Evolutionary conservation across 2,888 invertebrate species (phyloP), one percentile per base, ranked within the genome.

Genomic region (Enchytraeus crypticus): DNA sequence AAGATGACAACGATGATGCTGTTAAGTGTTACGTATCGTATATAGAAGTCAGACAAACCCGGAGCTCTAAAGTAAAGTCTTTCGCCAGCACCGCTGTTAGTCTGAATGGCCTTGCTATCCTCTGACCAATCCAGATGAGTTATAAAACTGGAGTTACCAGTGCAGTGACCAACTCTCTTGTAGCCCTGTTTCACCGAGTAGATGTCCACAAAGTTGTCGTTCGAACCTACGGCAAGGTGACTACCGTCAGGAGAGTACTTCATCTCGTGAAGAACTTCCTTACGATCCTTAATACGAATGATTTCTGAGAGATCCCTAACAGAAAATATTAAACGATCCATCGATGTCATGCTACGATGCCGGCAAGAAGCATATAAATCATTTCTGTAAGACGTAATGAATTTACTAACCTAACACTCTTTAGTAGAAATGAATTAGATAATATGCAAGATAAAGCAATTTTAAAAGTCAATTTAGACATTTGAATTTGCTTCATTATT

Each of bases 111-210:
- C 61, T 74, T 73, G 66, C 76, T 75, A 67, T 79, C 77, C 49
- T 72, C 72, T 0, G 79, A 78, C 81, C 81, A 81, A 69, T 81
- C 81, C n/a, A 81, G 60, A 65, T 80, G 80, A 0, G 79, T 80
- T 64, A 81, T 78, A 68, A 78, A 79, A 66, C 78, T 79, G n/a
- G 78, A 77, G 64, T 70, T 77, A 2, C 79, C 80, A 2, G 71
- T 66, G 62, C 80, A 79, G 23, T 33, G 33, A 27, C 38, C 33
- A 8, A 78, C 72, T 38, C 59, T 59, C 57, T 65, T 64, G 51
- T 59, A 65, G 21, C 73, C 67, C 68, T 77, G 75, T 5, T 72
- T 71, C 11, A 71, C 72, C 1, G 76, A 70, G 69, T 80, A 80
- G 47, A 80, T 73, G 64, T 80, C 80, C 18, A 80, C 77, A 71